Evolutionary conservation across 2,113 vertebrate species (phyloP), one percentile per base, ranked within the genome.

Genomic region (Proterorhinus semilunaris): DNA sequence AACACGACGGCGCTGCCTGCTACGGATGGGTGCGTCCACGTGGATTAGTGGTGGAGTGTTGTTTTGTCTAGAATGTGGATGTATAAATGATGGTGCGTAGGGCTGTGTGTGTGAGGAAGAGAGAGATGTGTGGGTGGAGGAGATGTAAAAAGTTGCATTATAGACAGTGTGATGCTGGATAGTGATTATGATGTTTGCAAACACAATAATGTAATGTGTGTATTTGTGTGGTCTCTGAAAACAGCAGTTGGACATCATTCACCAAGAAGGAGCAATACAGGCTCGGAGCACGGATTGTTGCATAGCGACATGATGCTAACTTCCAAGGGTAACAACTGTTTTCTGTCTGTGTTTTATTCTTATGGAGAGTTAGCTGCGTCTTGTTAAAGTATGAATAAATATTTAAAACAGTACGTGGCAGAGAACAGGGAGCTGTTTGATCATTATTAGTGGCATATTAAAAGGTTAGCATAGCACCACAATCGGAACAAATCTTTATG

Each of bases 1-100:
- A 13, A 11, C 49, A 17, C 47, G 65, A 9, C 49, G 27, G 36
- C 51, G 10, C 53, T 73, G 49, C 81, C 57, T 58, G 68, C 63
- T 36, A 65, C 45, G 47, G 43, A 50, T 66, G 44, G 50, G 42
- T 59, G 13, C 36, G 69, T 63, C 59, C 46, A 0, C 66, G 47
- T 69, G 50, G 52, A 11, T 58, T 48, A 44, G 63, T 51, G 48
- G n/a, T 52, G 51, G n/a, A 36, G 27, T 11, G 61, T 62, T 53
- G 45, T 62, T 49, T 51, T 49, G 50, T 6, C 54, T 48, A 42
- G 16, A 58, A 45, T 45, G 42, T n/a, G 59, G 12, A 16, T 8
- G 42, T 62, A 44, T 12, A n/a, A 13, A 17, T 17, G 17, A 58
- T n/a, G 44, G 51, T 54, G 5, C 62, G 13, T 49, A 11, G 51